phyloP scores from a whole-genome alignment of 2,113 vertebrate genomes.

The Silurus meridionalis region DNA sequence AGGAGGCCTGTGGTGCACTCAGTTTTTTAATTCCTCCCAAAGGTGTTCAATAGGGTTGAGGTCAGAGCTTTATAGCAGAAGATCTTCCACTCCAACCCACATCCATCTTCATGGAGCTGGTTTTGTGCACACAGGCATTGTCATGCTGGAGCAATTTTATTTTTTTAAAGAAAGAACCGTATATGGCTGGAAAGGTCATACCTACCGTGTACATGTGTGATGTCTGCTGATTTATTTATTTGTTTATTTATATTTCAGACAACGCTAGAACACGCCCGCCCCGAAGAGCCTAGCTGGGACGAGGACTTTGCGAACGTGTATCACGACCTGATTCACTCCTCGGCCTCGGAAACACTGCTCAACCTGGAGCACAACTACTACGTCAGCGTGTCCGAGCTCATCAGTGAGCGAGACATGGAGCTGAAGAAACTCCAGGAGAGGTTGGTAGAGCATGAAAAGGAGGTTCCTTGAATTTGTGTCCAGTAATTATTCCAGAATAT shows the following conservation, averaged over 20 bases:
- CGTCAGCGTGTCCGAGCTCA: conserved; percentile 95
- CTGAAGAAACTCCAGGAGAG: conserved; percentile 93
- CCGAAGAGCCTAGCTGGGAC: conserved; percentile 93
- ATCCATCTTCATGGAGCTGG: no score
- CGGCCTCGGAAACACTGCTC: conserved; percentile 92
- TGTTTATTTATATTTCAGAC: conserved; percentile 68
- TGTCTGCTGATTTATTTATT: conserved; percentile 20
- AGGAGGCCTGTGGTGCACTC: no score
- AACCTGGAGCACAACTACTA: conserved; percentile 98
- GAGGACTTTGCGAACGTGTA: conserved; percentile 97
- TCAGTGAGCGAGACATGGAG: conserved; percentile 95
- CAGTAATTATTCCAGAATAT: background rate
- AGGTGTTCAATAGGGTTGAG: no score
- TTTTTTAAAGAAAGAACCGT: no score
- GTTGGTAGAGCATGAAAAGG: conserved; percentile 63
- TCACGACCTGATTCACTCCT: conserved; percentile 96
- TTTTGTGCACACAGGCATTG: no score
- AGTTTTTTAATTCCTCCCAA: no score
- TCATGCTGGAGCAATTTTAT: no score
- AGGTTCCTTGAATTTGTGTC: background rate
- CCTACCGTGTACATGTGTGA: background rate
- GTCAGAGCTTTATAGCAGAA: no score
- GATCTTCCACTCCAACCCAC: no score
- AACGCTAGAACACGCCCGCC: conserved; percentile 84
- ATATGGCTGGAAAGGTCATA: no score